Conservation (phyloP, 2,797 vertebrate species). For the Hafferia zeledoni region DNA sequence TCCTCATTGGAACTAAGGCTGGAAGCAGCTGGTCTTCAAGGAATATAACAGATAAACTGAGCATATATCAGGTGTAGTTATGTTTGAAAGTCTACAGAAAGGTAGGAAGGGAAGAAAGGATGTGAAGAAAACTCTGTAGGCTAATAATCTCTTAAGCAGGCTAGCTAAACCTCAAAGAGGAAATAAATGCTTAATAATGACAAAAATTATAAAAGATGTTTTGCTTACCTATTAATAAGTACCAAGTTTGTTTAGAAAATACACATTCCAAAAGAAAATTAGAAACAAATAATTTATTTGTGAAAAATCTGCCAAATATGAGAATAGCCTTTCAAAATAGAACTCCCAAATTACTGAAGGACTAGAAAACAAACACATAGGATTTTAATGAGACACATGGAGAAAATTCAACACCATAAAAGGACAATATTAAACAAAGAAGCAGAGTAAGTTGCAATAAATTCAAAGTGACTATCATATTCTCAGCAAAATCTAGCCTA, state of each 20-base stretch:
- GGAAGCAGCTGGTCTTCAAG: not conserved
- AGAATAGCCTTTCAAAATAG: not conserved
- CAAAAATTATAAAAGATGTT: not conserved
- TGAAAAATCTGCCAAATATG: not conserved
- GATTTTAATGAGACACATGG: accelerated
- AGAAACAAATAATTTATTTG: not conserved
- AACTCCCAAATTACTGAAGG: not conserved
- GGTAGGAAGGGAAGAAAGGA: not conserved
- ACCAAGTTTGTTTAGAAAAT: not conserved
- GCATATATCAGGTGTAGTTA: not conserved
- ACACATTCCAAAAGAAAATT: not conserved
- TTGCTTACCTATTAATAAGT: not conserved
- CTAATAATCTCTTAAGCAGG: not conserved
- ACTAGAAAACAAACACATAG: not conserved
- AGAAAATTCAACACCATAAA: not conserved
- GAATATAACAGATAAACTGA: not conserved
- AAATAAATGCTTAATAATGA: not conserved
- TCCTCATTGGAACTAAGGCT: not conserved
- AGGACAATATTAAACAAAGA: not conserved
- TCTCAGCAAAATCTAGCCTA: not conserved
- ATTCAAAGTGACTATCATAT: not conserved
- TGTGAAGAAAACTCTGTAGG: not conserved
- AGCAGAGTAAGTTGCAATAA: not conserved
- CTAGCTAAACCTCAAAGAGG: not conserved
- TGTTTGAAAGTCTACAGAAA: not conserved